Percentiles rank a stretch among this genome's conserved stretches.
Evolutionary conservation across 2,888 invertebrate species (phyloP).

Genomic region (Thysanoteuthis rhombus): DNA sequence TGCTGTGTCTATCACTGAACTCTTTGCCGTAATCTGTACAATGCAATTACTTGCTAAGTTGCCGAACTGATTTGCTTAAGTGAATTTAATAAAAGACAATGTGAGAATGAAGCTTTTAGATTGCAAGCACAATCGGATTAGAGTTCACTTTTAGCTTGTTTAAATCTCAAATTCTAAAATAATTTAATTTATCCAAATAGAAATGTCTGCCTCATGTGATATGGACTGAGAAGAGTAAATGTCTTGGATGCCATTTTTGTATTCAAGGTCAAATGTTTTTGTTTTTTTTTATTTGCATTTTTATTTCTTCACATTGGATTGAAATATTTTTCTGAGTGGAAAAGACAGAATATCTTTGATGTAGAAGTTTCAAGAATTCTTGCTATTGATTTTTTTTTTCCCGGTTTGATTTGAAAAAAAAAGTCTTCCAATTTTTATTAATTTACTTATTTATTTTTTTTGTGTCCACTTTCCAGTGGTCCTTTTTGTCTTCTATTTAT

Average conservation of each 20-base stretch:
- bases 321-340: neutral
- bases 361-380: neutral
- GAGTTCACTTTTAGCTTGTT: neutral
- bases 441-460: neutral
- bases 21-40: neutral
- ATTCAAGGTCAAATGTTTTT: neutral
- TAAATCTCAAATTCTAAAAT: neutral
- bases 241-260: neutral
- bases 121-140: neutral
- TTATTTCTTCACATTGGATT: neutral
- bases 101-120: neutral
- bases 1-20: neutral
- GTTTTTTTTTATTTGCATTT: neutral
- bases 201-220: neutral
- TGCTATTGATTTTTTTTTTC: neutral
- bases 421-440: neutral
- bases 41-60: neutral
- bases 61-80: neutral
- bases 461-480: neutral
- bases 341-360: neutral
- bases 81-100: neutral
- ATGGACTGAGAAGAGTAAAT: neutral
- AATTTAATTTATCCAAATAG: conserved; percentile 12
- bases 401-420: neutral
- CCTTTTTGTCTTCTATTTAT: neutral